Evolutionary conservation across 2,113 vertebrate species (phyloP).

Genomic region (Planiliza haematocheilus): DNA sequence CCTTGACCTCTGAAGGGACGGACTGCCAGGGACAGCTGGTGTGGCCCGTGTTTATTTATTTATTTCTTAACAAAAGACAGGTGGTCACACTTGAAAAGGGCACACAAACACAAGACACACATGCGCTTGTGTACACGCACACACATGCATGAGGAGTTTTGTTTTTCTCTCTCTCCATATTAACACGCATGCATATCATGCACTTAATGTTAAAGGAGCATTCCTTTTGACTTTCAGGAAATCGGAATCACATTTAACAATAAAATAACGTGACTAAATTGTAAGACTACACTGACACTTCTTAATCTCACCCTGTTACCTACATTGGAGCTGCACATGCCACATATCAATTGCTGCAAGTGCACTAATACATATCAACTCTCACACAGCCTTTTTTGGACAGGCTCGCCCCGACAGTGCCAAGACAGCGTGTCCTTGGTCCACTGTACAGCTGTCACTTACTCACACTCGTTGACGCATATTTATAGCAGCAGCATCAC

Average conservation of each 20-base stretch:
- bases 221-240: constrained; percentile 73
- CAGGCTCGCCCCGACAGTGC: constrained; percentile 64
- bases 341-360: constrained; percentile 45
- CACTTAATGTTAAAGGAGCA: constrained; percentile 62
- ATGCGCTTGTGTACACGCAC: constrained; percentile 62
- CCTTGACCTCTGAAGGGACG: constrained; percentile 87
- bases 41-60: constrained; percentile 86
- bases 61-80: constrained; percentile 89
- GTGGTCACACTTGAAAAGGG: constrained; percentile 89
- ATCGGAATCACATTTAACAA: background rate
- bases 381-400: constrained; percentile 79
- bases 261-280: too few species aligned
- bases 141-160: constrained; percentile 29
- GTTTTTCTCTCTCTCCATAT: constrained; percentile 42
- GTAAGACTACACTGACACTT: background rate
- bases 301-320: constrained; percentile 2
- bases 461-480: constrained; percentile 78
- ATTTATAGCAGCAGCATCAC: constrained; percentile 87
- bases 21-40: constrained; percentile 87
- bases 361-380: constrained; percentile 70
- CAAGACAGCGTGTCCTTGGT: constrained; percentile 79
- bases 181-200: constrained; percentile 70
- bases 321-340: background rate
- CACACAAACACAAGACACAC: constrained; percentile 79
- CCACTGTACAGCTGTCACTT: constrained; percentile 85